Evolutionary conservation across 2,113 vertebrate genomes (phyloP), one percentile per base, ranked within the genome.

Genomic region (Lasiurus cinereus): DNA sequence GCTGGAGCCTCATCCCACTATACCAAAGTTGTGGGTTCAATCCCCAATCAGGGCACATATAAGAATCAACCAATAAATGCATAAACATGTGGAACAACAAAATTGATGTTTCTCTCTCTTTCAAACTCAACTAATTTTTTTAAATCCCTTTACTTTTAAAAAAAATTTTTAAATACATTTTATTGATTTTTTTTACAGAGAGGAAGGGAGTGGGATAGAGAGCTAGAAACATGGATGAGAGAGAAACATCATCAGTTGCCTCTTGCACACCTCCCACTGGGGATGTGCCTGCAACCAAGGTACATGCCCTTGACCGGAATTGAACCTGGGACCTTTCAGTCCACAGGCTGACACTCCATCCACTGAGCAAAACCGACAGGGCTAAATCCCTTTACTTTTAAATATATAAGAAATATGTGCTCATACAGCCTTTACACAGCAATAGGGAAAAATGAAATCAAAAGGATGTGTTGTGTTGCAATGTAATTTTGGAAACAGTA

Each of bases 401-500:
- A 94, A 92, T 19, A 78, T 33, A 52, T 77, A 73, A 50, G 8
- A 29, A 79, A 70, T 67, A 69, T 52, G 39, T 52, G 2, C 19
- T 79, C 90, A 74, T 72, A 90, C 16, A 31, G 52, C 33, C 72
- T 90, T 88, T 46, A 74, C 3, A 56, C 0, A 78, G 8, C 22
- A 79, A 50, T 16, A 48, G 69, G 8, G 19, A 13, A 88, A 96
- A 93, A 67, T 31, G 27, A 36, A 90, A 70, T 83, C 10, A 29
- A 83, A 90, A 74, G 13, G 62, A 78, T 29, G 33, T 78, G 27
- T 15, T 52, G 2, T 92, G 29, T 16, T 70, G 6, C 67, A 95
- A 29, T 29, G 48, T 39, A 93, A 91, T 73, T 39, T 91, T 46
- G 70, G 31, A 82, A 96, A 72, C 12, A 94, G 43, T 31, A 6